These are phyloP conservation scores for Dasypogon diadema DNA, from an alignment of 2,888 invertebrate genomes.

Conservation along the genomic window DNA sequence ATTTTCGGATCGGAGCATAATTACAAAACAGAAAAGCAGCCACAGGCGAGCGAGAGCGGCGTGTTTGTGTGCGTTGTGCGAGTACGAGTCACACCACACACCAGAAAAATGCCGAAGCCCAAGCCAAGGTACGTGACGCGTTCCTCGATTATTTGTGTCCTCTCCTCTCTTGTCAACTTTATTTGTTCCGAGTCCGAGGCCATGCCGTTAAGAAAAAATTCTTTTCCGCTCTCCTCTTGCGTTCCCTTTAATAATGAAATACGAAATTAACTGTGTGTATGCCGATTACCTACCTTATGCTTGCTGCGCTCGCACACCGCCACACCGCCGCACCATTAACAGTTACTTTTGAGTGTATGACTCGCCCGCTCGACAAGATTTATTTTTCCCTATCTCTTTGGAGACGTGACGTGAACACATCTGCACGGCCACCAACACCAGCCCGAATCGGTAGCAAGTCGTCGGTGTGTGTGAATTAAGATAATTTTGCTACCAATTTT, in stretches of 20 bases:
- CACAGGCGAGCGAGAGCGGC: constrained; percentile 22
- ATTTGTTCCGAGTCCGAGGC: background rate
- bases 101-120: constrained; percentile 24
- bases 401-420: background rate
- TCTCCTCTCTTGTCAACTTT: constrained; percentile 41
- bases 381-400: constrained; percentile 28
- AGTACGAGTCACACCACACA: too few species aligned
- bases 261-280: background rate
- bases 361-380: constrained; percentile 4
- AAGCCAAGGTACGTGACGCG: constrained; percentile 41
- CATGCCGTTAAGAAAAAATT: constrained; percentile 14
- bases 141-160: constrained; percentile 44
- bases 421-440: constrained; percentile 15
- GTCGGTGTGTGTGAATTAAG: constrained; percentile 23
- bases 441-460: constrained; percentile 9
- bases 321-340: constrained; percentile 7
- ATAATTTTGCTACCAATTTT: constrained; percentile 39
- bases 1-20: constrained; percentile 18
- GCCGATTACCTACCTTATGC: background rate
- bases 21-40: background rate
- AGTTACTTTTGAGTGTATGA: constrained; percentile 25
- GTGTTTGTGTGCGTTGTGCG: too few species aligned
- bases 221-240: constrained; percentile 39
- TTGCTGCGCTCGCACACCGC: constrained; percentile 3
- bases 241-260: background rate